These are phyloP conservation scores for Dendrolimus punctatus DNA, from an alignment of 1,140 invertebrate species.

Conservation along the genomic window DNA sequence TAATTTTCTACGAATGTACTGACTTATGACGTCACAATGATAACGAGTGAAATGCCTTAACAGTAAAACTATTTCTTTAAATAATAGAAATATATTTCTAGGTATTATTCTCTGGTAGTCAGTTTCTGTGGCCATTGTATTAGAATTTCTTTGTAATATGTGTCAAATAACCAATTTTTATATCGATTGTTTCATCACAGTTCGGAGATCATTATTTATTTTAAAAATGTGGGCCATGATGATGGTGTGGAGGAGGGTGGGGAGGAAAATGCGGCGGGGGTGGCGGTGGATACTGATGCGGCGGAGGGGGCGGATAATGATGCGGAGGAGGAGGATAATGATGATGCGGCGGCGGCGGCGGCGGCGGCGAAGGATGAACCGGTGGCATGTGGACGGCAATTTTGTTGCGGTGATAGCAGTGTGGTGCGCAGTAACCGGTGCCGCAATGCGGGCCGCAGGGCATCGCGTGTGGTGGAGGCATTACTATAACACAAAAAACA, in stretches of 20 bases:
- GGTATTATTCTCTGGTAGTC: no score
- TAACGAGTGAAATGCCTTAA: no score
- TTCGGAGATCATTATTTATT: no score
- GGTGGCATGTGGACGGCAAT: slow-evolving; percentile 27
- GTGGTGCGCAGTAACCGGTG: slow-evolving; percentile 38
- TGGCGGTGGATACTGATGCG: slow-evolving; percentile 20
- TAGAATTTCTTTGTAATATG: no score
- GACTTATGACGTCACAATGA: no score
- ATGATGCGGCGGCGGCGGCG: slow-evolving; percentile 34
- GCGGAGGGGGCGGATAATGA: slow-evolving; percentile 16
- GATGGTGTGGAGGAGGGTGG: slow-evolving; percentile 17
- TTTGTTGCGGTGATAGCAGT: slow-evolving; percentile 37
- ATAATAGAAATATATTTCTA: no score
- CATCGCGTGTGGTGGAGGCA: slow-evolving; percentile 43
- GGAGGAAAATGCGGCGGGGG: slow-evolving; percentile 15
- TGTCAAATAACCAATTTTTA: no score
- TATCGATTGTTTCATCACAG: no score
- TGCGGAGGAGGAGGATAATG: slow-evolving; percentile 27
- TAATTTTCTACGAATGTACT: no score
- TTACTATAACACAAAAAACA: slow-evolving; percentile 29
- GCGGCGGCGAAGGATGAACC: slow-evolving; percentile 34
- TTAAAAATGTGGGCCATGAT: slow-evolving; percentile 2
- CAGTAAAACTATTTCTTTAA: no score
- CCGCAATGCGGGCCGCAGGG: slow-evolving; percentile 48
- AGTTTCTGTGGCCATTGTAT: no score